Evolutionary conservation across 2,888 invertebrate species (phyloP), one percentile per base, ranked within the genome.

Genomic region (Enoplolaimus lenunculus): DNA sequence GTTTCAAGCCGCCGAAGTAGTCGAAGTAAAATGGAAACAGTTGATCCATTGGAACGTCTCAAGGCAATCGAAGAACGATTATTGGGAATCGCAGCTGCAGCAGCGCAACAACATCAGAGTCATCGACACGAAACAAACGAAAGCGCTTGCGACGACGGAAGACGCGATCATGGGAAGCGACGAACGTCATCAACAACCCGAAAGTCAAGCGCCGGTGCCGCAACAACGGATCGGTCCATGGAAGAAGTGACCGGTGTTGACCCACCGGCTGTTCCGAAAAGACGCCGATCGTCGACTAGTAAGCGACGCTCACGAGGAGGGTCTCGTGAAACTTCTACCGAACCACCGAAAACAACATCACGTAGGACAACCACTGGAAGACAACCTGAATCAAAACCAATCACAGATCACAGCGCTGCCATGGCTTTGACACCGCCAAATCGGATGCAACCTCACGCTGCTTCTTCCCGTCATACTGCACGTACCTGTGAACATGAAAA

Each of bases 31-130:
- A n/a, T 62, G 64, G 26, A 7, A 3, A 21, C 69, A 2, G 75
- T 75, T 62, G 79, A 79, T 73, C 79, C 79, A 3, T 69, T 79
- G 69, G 78, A 78, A 69, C 73, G 80, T 35, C 72, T 79, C 59
- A 72, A 75, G 59, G 79, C 78, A 69, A 76, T 79, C 59, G 79
- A 79, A 69, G 74, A 71, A 57, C 73, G 77, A 34, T 72, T 78
- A 60, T 74, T 64, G 69, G 13, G 35, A 1, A 16, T 76, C 78
- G 45, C 77, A 76, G 45, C 78, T 77, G 1, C 79, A 78, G 72
- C 73, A 74, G 0, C 69, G 74, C 33, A 74, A 75, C 69, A 74
- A 72, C 1, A 72, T 34, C 45, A 68, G 26, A 33, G 30, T 62
- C 30, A 62, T 29, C 16, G 16, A 33, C 30, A 29, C 26, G 13